These are phyloP conservation scores for Drosophila cardini DNA, from an alignment of 1,140 invertebrate genomes.

Conservation along the genomic window DNA sequence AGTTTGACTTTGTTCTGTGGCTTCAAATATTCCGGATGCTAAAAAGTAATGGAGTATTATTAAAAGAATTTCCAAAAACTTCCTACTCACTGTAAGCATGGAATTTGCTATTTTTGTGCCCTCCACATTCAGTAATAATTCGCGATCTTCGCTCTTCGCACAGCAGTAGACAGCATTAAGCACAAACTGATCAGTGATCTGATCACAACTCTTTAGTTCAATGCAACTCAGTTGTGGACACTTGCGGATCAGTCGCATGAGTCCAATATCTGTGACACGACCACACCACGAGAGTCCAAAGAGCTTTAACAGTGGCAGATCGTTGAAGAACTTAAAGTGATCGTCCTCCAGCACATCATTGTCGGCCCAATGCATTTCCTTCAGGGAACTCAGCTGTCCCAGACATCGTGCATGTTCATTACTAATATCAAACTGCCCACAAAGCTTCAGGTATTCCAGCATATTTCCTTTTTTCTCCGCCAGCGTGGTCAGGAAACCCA, in stretches of 20 bases:
- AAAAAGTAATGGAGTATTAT: neutral
- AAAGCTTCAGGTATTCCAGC: constrained; percentile 53
- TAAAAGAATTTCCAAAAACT: neutral
- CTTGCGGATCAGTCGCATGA: constrained; percentile 54
- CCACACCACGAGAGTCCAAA: constrained; percentile 52
- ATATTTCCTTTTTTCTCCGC: constrained; percentile 55
- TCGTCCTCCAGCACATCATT: constrained; percentile 69
- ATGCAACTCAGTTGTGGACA: constrained; percentile 44
- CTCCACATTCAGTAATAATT: constrained; percentile 49
- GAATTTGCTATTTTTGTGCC: constrained; percentile 40
- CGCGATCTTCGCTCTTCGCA: constrained; percentile 33
- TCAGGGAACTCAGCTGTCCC: constrained; percentile 53
- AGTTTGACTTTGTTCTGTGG: constrained; percentile 54
- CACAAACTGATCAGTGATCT: constrained; percentile 64
- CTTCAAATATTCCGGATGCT: constrained; percentile 61
- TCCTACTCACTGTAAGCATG: constrained; percentile 43
- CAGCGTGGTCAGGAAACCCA: constrained; percentile 51
- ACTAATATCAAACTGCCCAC: constrained; percentile 58
- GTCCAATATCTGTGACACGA: constrained; percentile 49
- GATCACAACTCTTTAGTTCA: constrained; percentile 51
- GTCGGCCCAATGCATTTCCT: constrained; percentile 52
- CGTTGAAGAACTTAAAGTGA: constrained; percentile 68
- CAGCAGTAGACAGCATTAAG: constrained; percentile 58
- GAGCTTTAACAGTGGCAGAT: constrained; percentile 32
- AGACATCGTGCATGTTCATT: constrained; percentile 62